Percentiles rank a stretch among this genome's conserved stretches.
Evolutionary conservation across 1,140 invertebrate genomes (phyloP).

Genomic region (Dendroctonus valens): DNA sequence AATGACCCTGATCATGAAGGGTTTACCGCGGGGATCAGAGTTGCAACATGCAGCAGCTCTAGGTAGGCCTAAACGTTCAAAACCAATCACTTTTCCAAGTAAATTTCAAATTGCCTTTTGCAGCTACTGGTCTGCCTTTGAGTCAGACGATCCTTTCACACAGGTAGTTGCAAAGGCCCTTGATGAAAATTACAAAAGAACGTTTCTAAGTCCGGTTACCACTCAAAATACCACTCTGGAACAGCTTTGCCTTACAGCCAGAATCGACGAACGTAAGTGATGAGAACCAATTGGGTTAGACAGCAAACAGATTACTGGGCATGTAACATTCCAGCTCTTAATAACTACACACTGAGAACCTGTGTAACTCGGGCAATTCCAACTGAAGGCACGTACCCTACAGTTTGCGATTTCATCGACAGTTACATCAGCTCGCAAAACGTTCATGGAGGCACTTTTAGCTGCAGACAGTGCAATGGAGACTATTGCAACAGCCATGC

Average conservation of each 20-base stretch:
- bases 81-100: neutral
- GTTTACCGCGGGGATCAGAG: neutral
- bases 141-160: neutral
- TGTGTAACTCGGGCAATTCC: neutral
- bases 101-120: neutral
- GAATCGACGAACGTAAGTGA: slow-evolving; percentile 5
- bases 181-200: neutral
- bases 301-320: neutral
- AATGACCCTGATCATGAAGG: neutral
- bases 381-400: neutral
- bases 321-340: neutral
- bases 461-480: slow-evolving; percentile 3
- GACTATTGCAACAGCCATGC: slow-evolving; percentile 11
- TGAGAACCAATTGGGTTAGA: neutral
- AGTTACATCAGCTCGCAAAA: neutral
- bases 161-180: neutral
- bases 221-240: neutral
- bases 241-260: neutral
- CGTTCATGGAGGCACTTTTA: neutral
- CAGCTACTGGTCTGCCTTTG: neutral
- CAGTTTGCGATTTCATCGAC: slow-evolving; percentile 7
- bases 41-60: neutral
- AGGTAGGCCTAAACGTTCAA: neutral
- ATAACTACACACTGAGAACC: neutral
- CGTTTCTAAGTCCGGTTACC: neutral